Conservation (phyloP, 2,888 invertebrate species). For the Gasteruption jaculator region DNA sequence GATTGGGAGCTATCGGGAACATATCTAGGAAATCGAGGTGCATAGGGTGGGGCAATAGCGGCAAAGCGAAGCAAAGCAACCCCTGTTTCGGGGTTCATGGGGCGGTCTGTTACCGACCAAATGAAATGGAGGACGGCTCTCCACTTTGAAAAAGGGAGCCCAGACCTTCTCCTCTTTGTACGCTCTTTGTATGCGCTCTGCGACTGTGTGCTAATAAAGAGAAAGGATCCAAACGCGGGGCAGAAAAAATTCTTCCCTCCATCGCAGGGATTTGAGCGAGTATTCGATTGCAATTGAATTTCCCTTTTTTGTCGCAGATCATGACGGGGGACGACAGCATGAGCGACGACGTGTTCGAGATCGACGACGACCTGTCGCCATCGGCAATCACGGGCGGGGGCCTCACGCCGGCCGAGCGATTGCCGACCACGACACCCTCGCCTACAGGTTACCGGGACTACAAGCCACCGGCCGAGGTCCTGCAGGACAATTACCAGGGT, state of each 20-base stretch:
- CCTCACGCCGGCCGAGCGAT: slow-evolving; percentile 25
- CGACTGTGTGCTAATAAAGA: background rate
- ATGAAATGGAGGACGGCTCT: slow-evolving; percentile 30
- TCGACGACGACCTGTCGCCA: slow-evolving; percentile 50
- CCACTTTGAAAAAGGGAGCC: no score
- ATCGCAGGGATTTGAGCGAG: background rate
- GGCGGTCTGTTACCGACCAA: slow-evolving; percentile 28
- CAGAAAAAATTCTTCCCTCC: no score
- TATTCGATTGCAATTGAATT: no score
- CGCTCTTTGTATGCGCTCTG: background rate
- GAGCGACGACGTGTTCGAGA: slow-evolving; percentile 81
- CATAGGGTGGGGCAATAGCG: no score
- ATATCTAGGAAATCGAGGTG: no score
- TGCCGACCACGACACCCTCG: slow-evolving; percentile 56
- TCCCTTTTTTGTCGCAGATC: slow-evolving; percentile 44
- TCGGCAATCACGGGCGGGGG: slow-evolving; percentile 17
- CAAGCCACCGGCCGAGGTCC: slow-evolving; percentile 67
- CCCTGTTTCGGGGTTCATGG: no score
- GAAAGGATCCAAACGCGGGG: background rate
- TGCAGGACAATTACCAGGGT: slow-evolving; percentile 43
- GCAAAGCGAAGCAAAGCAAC: no score
- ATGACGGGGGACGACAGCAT: slow-evolving; percentile 71
- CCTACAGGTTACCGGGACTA: slow-evolving; percentile 80
- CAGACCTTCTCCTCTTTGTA: no score
- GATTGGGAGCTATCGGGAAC: no score